Conservation (phyloP, 2,113 vertebrate genomes). For the Rhegmatorhina hoffmannsi region DNA sequence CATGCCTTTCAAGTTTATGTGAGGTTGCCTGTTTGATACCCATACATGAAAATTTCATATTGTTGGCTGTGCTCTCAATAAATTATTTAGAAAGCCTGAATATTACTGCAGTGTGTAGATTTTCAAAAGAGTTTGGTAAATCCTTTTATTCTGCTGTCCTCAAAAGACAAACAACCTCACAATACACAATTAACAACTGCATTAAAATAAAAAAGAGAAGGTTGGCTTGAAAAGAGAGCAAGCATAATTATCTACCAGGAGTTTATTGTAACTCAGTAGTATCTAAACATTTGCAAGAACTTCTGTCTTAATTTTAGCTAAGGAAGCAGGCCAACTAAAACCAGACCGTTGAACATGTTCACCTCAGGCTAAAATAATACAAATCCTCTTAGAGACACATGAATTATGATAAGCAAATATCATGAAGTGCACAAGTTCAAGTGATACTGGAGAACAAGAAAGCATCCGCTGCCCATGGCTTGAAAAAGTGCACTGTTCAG, state of each 20-base stretch:
- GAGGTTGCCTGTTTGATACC: slow-evolving; percentile 59
- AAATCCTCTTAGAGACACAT: slow-evolving; percentile 18
- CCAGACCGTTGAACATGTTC: background rate
- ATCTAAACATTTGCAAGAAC: slow-evolving; percentile 5
- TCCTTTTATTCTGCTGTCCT: slow-evolving; percentile 53
- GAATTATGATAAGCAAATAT: slow-evolving; percentile 38
- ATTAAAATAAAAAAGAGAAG: slow-evolving; percentile 24
- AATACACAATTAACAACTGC: background rate
- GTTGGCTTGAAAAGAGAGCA: slow-evolving; percentile 25
- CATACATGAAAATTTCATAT: slow-evolving; percentile 82
- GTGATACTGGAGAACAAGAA: background rate
- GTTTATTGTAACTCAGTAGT: background rate
- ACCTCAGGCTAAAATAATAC: slow-evolving; percentile 43
- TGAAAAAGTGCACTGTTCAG: background rate
- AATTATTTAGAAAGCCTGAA: slow-evolving; percentile 79
- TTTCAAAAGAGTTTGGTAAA: slow-evolving; percentile 67
- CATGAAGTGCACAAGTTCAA: background rate
- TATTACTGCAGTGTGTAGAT: slow-evolving; percentile 56
- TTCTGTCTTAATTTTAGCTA: slow-evolving; percentile 20
- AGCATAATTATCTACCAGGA: background rate
- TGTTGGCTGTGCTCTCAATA: slow-evolving; percentile 72
- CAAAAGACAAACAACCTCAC: slow-evolving; percentile 36
- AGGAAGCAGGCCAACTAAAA: background rate
- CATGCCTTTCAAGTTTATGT: slow-evolving; percentile 65
- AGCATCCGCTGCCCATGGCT: background rate